Percentiles rank a stretch among this genome's conserved stretches.
Conservation (phyloP, 2,888 invertebrate species). For the Pseudococcus longispinus region DNA sequence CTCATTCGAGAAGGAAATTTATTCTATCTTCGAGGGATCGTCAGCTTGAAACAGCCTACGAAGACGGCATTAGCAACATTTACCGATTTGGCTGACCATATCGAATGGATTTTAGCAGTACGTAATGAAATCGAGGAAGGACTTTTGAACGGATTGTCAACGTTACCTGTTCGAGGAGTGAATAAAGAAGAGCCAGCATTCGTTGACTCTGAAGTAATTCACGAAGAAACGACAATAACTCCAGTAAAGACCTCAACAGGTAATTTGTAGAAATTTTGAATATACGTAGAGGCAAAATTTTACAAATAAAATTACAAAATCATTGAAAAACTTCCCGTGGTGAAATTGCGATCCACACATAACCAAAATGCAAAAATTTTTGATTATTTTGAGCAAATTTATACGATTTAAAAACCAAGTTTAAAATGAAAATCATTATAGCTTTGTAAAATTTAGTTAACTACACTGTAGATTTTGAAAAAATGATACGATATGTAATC, state of each 20-base stretch:
- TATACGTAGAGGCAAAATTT: too few species aligned
- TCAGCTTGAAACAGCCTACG: constrained; percentile 17
- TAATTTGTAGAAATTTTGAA: background rate
- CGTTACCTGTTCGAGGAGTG: background rate
- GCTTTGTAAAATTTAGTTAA: too few species aligned
- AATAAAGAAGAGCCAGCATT: background rate
- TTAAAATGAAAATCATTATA: too few species aligned
- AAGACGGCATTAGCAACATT: background rate
- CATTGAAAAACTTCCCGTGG: too few species aligned
- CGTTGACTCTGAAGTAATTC: background rate
- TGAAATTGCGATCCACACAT: too few species aligned
- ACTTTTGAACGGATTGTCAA: background rate
- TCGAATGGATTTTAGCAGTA: constrained; percentile 4
- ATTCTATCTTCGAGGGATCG: background rate
- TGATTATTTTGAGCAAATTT: too few species aligned
- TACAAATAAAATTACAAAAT: too few species aligned
- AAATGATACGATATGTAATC: background rate
- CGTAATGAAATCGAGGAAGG: background rate
- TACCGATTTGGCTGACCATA: background rate
- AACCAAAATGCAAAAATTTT: too few species aligned
- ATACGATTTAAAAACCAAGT: too few species aligned
- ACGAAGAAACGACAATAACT: background rate
- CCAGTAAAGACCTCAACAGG: background rate
- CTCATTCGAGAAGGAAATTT: background rate
- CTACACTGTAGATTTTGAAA: background rate